Conservation (phyloP, 2,113 vertebrate species). For the Grammomys surdaster region DNA sequence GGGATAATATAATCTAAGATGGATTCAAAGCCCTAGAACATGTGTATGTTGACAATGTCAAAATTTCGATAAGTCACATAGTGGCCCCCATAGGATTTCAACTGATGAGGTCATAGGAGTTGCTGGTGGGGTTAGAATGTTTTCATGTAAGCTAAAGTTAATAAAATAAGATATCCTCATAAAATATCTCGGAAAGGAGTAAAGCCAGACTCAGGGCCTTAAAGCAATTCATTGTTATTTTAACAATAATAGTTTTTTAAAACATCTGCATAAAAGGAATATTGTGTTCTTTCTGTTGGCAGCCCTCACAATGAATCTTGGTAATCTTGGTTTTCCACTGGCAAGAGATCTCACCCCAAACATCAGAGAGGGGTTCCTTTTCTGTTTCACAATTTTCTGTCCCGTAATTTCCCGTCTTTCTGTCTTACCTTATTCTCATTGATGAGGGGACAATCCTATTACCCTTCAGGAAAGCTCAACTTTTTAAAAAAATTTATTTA, state of each 20-base stretch:
- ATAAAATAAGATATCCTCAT: neutral
- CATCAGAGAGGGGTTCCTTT: neutral
- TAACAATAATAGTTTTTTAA: neutral
- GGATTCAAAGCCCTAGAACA: neutral
- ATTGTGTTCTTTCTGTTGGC: neutral
- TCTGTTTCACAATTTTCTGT: neutral
- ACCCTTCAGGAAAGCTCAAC: neutral
- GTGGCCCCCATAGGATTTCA: neutral
- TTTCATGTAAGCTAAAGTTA: neutral
- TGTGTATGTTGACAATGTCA: neutral
- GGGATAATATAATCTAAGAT: neutral
- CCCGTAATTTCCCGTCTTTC: neutral
- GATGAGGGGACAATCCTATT: neutral
- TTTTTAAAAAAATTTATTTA: too few species aligned
- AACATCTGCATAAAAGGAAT: neutral
- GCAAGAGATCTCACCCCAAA: neutral
- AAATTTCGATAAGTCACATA: neutral
- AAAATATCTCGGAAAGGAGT: neutral
- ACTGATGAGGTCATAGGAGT: neutral
- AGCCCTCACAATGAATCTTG: neutral
- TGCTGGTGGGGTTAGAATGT: neutral
- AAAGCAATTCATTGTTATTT: neutral
- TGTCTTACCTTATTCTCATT: neutral
- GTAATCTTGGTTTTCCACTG: neutral
- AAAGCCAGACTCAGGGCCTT: neutral